Conservation (phyloP, 2,797 vertebrate genomes). For the Benthosema pterotum region DNA sequence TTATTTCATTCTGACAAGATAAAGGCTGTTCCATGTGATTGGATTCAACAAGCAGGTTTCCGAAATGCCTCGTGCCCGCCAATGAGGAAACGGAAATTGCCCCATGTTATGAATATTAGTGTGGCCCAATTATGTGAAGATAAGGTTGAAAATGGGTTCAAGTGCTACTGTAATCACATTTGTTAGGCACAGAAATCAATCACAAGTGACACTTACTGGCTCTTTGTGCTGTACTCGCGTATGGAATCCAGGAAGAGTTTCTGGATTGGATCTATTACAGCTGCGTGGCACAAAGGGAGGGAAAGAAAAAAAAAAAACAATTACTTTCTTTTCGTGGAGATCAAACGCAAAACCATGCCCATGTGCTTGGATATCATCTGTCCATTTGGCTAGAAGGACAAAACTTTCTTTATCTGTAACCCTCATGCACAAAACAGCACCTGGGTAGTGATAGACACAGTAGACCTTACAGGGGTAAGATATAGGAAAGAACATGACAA, state of each 20-base stretch:
- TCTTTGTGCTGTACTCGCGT: conserved; percentile 85
- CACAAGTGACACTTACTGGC: conserved; percentile 81
- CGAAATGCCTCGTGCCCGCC: no score
- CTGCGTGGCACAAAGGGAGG: conserved; percentile 51
- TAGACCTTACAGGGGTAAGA: conserved; percentile 32
- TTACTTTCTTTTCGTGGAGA: not conserved
- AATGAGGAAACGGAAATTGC: no score
- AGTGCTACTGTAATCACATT: no score
- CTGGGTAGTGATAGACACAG: conserved; percentile 25
- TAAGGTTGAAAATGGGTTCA: no score
- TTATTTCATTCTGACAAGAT: no score
- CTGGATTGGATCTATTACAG: conserved; percentile 90
- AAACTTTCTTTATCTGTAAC: conserved; percentile 25
- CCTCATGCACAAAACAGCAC: conserved; percentile 52
- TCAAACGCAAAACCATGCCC: not conserved
- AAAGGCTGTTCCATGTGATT: no score
- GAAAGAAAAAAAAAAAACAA: conserved; percentile 2
- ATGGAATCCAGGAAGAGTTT: conserved; percentile 94
- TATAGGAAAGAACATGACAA: conserved; percentile 14
- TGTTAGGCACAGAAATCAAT: not conserved
- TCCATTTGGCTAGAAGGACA: conserved; percentile 4
- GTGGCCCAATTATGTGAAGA: no score
- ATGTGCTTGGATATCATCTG: conserved; percentile 14
- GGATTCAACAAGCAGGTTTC: no score
- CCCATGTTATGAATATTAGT: no score